Base-by-base conservation (phyloP, 2,113 vertebrate species). In the Antechinus flavipes region DNA sequence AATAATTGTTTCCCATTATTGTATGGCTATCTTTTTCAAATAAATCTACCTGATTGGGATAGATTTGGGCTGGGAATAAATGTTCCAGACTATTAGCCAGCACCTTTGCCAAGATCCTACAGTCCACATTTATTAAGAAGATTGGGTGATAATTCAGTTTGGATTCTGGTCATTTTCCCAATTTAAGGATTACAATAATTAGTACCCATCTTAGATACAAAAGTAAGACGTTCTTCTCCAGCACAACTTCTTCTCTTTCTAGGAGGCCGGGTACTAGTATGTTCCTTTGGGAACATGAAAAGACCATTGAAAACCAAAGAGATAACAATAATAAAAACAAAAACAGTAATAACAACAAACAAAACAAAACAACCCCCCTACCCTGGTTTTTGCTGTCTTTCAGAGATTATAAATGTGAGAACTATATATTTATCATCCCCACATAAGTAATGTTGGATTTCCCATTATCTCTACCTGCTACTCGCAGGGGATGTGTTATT, bases 21-120 rank as follows among this genome's bases (percentile, higher is more conserved):
- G 93, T 94, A 90, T 97, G 97, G 97, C 97, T 98, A 96, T 93
- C 97, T 96, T 97, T 98, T 98, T 97, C 98, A 98, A 98, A 98
- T 98, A 98, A 98, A 98, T 98, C 97, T 97, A 97, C 92, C 97
- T 98, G 97, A 98, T 97, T 97, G 97, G 98, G 98, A 98, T 98
- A 96, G 98, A 98, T 98, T 98, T 95, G 97, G 91, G 96, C 96
- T 97, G 98, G 97, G 98, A 98, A 98, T 98, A 98, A 93, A 95
- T 92, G 98, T 98, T 98, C 98, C 97, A 98, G 97, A 96, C 98
- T 98, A 98, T 98, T 98, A 98, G 98, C 96, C 97, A 98, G 97
- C 97, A 98, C 94, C 98, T 98, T 99, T 98, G 97, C 97, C 97
- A 98, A 98, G 97, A 98, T 97, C 98, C 98, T 97, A 94, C 97